Conservation (phyloP, 2,797 vertebrate genomes). For the Acipenser oxyrinchus region DNA sequence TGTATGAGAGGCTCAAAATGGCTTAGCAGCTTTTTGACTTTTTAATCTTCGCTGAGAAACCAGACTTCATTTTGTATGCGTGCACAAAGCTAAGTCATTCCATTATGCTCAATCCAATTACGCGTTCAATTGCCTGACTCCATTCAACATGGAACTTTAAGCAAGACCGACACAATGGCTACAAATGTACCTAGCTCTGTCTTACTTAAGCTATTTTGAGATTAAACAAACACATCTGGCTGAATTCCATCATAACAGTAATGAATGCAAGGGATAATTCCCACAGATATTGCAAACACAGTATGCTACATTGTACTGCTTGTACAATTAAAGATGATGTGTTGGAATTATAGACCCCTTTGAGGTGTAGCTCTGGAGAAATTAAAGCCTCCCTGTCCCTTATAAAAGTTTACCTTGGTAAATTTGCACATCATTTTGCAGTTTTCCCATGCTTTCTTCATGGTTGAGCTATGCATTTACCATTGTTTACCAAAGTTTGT, state of each 20-base stretch:
- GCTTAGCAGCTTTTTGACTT: slow-evolving; percentile 32
- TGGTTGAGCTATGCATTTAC: too few species aligned
- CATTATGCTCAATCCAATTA: slow-evolving; percentile 29
- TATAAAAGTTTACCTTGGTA: too few species aligned
- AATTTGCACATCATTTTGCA: too few species aligned
- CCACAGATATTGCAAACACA: slow-evolving; percentile 22
- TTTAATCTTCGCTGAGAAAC: slow-evolving; percentile 33
- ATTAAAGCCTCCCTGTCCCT: too few species aligned
- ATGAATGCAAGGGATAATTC: slow-evolving; percentile 21
- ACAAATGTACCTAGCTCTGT: slow-evolving; percentile 22
- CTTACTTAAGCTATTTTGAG: slow-evolving; percentile 24
- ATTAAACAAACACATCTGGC: slow-evolving; percentile 38
- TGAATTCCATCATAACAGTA: slow-evolving; percentile 15
- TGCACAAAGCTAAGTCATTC: slow-evolving; percentile 38
- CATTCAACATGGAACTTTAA: slow-evolving; percentile 14
- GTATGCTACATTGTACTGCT: too few species aligned
- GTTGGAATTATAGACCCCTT: too few species aligned
- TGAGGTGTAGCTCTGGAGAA: too few species aligned
- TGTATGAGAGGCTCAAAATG: slow-evolving; percentile 4
- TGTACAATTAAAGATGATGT: too few species aligned
- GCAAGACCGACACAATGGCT: slow-evolving; percentile 16
- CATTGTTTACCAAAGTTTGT: too few species aligned
- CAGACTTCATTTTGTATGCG: slow-evolving; percentile 32
- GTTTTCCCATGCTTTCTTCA: too few species aligned
- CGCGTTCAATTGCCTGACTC: slow-evolving; percentile 18